Evolutionary conservation across 2,113 vertebrate genomes (phyloP).

Genomic region (Solea senegalensis): DNA sequence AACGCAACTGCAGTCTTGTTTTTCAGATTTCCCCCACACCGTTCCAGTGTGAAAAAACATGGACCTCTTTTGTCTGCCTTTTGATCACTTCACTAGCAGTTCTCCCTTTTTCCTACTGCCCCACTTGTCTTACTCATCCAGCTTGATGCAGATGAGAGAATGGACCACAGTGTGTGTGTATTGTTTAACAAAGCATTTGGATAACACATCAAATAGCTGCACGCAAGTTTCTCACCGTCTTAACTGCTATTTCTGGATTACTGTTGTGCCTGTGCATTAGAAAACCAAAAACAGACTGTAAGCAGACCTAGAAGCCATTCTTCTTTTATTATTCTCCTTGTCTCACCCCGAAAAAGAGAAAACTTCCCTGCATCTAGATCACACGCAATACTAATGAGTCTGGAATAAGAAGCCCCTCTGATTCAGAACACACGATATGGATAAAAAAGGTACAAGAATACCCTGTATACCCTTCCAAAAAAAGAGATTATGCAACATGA

Average conservation of each 20-base stretch:
- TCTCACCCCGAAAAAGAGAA: not conserved
- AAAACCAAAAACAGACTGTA: constrained; percentile 32
- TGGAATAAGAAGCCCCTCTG: constrained; percentile 12
- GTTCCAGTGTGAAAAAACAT: not conserved
- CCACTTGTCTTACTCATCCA: not conserved
- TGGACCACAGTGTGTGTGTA: constrained; percentile 23
- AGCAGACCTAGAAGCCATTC: constrained; percentile 28
- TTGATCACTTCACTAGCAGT: not conserved
- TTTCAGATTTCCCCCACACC: constrained; percentile 7
- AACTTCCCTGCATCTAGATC: constrained; percentile 26
- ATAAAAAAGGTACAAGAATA: not conserved
- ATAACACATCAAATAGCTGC: constrained; percentile 21
- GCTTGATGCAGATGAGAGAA: constrained; percentile 12
- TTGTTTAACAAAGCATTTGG: constrained; percentile 31
- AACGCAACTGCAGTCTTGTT: constrained; percentile 20
- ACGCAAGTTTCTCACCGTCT: constrained; percentile 27
- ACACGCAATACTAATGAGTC: constrained; percentile 21
- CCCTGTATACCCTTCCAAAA: not conserved
- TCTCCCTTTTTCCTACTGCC: not conserved
- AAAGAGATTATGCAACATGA: not conserved
- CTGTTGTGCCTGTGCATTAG: constrained; percentile 15
- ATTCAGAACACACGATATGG: constrained; percentile 29
- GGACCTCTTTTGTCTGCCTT: constrained; percentile 16
- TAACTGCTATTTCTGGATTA: constrained; percentile 42
- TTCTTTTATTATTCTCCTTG: not conserved